Evolutionary conservation across 2,113 vertebrate species (phyloP), one percentile per base, ranked within the genome.

Genomic region (Damaliscus lunatus): DNA sequence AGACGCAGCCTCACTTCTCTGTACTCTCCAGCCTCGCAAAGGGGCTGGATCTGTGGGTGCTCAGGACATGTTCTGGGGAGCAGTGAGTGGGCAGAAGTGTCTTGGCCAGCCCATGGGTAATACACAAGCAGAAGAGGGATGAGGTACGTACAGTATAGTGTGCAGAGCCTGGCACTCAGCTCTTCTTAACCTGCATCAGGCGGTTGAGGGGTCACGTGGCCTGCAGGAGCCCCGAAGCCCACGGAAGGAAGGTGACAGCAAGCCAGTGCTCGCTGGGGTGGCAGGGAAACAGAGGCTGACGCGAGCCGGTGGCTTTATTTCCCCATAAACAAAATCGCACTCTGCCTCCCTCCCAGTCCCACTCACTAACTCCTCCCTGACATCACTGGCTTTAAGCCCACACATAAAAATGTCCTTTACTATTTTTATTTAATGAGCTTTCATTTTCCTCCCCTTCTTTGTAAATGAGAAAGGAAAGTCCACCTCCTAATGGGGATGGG

Each of bases 401-500:
- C 14, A 82, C 94, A 50, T 62, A 77, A 98, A 98, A 91, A 7
- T 0, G 7, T 97, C 81, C 95, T 87, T 96, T 92, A 78, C 97
- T 91, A 11, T 48, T 94, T 98, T 96, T 90, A 95, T 93, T 95
- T 60, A 64, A 96, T 96, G 96, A 97, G 95, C 83, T 97, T 96
- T 55, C 33, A 23, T 29, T 64, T 96, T 89, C 92, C 53, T 16
- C 71, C 90, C 97, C 78, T 84, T 96, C 95, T 96, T 90, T 59
- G 81, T 97, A 98, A 98, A 98, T 88, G 97, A 98, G 98, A 97
- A 97, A 97, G 96, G 57, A 97, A 97, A 96, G 91, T 91, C 96
- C 87, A 91, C 90, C 94, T 95, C 97, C 94, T 98, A 85, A 97
- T 83, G 33, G 88, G 94, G 64, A 77, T 19, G 59, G 53, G 82